Percentiles rank a stretch among this genome's conserved stretches.
These are phyloP conservation scores for Leucania comma DNA, from an alignment of 2,888 invertebrate genomes.

Conservation along the genomic window DNA sequence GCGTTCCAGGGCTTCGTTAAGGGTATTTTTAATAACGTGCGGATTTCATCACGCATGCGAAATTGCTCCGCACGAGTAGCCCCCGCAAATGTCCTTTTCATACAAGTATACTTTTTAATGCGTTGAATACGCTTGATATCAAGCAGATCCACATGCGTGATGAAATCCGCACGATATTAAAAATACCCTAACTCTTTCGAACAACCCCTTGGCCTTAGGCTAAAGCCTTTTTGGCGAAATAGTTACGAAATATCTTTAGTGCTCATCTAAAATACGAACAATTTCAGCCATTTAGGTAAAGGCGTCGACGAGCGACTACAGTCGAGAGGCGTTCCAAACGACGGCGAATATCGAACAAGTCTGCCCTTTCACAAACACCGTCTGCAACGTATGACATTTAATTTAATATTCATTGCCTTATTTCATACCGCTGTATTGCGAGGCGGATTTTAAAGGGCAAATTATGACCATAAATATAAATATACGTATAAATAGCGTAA, in stretches of 20 bases:
- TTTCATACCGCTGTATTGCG: conserved; percentile 65
- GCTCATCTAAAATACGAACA: conserved; percentile 50
- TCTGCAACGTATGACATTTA: conserved; percentile 76
- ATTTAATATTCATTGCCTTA: conserved; percentile 74
- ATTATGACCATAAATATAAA: conserved; percentile 55
- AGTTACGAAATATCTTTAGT: conserved; percentile 35
- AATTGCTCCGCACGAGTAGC: no score
- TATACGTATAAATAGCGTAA: conserved; percentile 32
- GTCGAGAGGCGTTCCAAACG: conserved; percentile 61
- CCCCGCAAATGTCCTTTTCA: no score
- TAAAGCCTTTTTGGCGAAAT: conserved; percentile 26
- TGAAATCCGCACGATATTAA: no score
- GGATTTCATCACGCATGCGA: no score
- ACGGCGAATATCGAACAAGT: conserved; percentile 64
- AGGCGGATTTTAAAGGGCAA: conserved; percentile 73
- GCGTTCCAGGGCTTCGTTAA: no score
- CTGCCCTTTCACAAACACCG: conserved; percentile 76
- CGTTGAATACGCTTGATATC: no score
- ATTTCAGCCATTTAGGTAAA: conserved; percentile 45
- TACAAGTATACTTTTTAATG: no score
- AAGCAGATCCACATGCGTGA: no score
- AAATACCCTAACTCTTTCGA: no score
- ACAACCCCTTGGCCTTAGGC: background rate
- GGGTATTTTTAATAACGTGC: no score
- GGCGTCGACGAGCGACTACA: conserved; percentile 57